Percentiles rank a stretch among this genome's conserved stretches.
Conservation (phyloP, 2,113 vertebrate species). For the Crocuta crocuta region DNA sequence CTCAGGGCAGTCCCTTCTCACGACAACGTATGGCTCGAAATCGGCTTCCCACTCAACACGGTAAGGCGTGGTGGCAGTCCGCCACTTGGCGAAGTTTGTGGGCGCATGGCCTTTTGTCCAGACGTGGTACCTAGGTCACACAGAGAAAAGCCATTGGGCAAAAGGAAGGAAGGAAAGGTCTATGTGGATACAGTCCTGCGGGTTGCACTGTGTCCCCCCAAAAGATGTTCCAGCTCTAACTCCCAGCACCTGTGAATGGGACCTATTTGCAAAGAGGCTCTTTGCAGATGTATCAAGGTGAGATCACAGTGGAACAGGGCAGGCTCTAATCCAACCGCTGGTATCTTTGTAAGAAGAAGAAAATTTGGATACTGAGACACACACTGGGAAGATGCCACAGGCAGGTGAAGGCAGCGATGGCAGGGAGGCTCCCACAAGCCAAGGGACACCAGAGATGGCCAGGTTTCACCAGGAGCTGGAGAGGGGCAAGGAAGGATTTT, state of each 20-base stretch:
- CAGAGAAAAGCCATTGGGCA: constrained; percentile 16
- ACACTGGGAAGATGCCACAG: background rate
- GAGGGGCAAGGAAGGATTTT: background rate
- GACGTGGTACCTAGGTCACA: constrained; percentile 93
- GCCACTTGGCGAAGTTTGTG: constrained; percentile 99
- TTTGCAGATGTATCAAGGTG: background rate
- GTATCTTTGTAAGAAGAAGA: background rate
- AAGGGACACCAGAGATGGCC: background rate
- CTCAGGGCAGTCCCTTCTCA: constrained; percentile 95
- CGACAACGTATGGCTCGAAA: constrained; percentile 98
- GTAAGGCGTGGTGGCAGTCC: constrained; percentile 98
- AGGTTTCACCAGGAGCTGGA: background rate
- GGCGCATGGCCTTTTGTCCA: constrained; percentile 99
- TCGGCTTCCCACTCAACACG: constrained; percentile 98
- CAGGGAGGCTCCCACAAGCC: background rate
- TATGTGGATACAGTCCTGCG: background rate
- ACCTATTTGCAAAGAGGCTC: background rate
- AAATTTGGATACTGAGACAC: background rate
- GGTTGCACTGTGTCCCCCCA: background rate
- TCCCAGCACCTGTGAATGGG: background rate
- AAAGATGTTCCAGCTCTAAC: background rate
- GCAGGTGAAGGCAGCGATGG: background rate
- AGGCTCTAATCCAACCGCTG: background rate
- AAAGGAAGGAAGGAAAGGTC: background rate
- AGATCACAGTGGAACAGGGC: background rate